Conservation (phyloP, 2,113 vertebrate species). For the Balaenoptera acutorostrata region DNA sequence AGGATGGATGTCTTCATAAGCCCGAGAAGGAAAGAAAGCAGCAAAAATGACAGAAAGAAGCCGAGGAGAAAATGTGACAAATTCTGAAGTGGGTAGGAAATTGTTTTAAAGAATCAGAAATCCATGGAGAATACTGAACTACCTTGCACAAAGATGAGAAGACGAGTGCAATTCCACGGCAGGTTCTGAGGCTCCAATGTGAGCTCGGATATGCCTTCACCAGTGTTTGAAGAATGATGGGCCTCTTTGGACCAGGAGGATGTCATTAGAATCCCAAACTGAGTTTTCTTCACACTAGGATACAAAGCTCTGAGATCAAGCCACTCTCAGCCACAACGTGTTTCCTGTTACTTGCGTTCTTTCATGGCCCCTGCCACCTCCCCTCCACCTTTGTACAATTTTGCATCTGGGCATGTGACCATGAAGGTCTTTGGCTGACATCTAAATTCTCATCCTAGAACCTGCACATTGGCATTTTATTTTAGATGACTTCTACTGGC, state of each 20-base stretch:
- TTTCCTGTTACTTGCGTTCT: not conserved
- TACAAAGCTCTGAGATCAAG: not conserved
- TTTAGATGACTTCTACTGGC: not conserved
- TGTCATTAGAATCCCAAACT: not conserved
- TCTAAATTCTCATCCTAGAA: not conserved
- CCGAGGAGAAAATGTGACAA: not conserved
- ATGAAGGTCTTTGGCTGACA: not conserved
- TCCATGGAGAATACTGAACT: not conserved
- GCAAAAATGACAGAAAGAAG: not conserved
- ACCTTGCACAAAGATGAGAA: not conserved
- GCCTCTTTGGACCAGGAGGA: not conserved
- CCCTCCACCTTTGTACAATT: not conserved
- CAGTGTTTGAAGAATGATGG: not conserved
- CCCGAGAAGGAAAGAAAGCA: not conserved
- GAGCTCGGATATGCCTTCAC: not conserved
- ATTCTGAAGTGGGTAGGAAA: not conserved
- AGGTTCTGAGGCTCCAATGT: not conserved
- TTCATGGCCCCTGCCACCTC: not conserved
- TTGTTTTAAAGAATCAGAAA: not conserved
- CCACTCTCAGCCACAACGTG: not conserved
- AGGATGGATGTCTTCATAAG: constrained; percentile 14
- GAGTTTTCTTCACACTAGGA: not conserved
- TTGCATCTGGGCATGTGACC: not conserved
- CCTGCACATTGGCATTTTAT: not conserved
- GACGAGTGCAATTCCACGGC: rapidly evolving